Evolutionary conservation across 2,113 vertebrate species (phyloP).

Genomic region (Elaphurus davidianus): DNA sequence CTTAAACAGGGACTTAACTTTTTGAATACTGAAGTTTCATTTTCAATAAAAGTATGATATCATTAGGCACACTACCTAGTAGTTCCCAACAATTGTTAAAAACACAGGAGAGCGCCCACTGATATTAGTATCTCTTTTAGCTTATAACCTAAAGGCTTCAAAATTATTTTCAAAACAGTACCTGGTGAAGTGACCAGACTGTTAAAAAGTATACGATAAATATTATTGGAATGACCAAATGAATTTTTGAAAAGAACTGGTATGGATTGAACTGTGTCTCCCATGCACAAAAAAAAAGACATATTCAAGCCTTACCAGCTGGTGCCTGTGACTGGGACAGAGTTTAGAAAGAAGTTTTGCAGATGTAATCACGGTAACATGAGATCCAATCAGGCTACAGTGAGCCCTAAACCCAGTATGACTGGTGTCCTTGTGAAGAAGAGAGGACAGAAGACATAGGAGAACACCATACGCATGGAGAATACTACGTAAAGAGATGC

Average conservation of each 20-base stretch:
- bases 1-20: background rate
- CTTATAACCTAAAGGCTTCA: background rate
- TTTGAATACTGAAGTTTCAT: background rate
- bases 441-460: background rate
- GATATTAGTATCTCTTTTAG: background rate
- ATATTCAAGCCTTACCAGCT: background rate
- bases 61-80: background rate
- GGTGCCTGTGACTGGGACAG: background rate
- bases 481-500: background rate
- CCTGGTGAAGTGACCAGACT: background rate
- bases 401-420: background rate
- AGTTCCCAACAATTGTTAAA: background rate
- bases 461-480: background rate
- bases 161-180: background rate
- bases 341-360: background rate
- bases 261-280: background rate
- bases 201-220: background rate
- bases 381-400: background rate
- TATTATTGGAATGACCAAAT: background rate
- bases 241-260: background rate
- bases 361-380: background rate
- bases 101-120: background rate
- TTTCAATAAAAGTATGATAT: background rate
- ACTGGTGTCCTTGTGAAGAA: background rate
- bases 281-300: background rate